Evolutionary conservation across 1,140 invertebrate genomes (phyloP), one percentile per base, ranked within the genome.

Genomic region (Zelostemma sp.): DNA sequence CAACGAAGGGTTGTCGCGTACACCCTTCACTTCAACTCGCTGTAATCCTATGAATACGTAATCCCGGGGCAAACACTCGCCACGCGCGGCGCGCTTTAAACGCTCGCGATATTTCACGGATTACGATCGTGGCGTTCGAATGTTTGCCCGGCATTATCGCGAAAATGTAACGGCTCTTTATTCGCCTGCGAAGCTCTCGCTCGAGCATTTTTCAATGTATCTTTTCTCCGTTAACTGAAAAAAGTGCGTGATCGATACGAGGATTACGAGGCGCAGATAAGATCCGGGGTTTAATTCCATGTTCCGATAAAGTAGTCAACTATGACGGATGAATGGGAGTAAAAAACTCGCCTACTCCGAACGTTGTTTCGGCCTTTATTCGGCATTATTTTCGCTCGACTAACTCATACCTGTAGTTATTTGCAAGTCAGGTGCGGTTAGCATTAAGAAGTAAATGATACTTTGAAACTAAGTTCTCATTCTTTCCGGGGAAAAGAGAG

Each of bases 41-140:
- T 47, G 66, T 81, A 81, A 81, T 80, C 78, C 76, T 66, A 84
- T 84, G 82, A 83, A 84, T 84, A 80, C 72, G 68, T 83, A 84
- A 85, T 84, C 79, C 77, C 57, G 76, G 70, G 54, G 76, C 79
- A 85, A 83, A 84, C 82, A 85, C 50, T 75, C 76, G 80, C 64
- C 79, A 82, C 80, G 81, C 81, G 82, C 60, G 51, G 43, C 61
- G 56, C 73, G 73, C 72, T 80, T 81, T 81, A 78, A 80, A 78
- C 73, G 68, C 58, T 81, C 76, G 74, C 79, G 79, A 83, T 83
- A 83, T 85, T 85, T 85, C 79, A 85, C 80, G 81, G 83, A 83
- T 83, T 83, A 84, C 60, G 69, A 64, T 64, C 68, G 40, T 58
- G 59, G 56, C 65, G 25, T 61, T 59, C 65, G n/a, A 67, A 58